Evolutionary conservation across 2,888 invertebrate genomes (phyloP).

Genomic region (Formica aserva): DNA sequence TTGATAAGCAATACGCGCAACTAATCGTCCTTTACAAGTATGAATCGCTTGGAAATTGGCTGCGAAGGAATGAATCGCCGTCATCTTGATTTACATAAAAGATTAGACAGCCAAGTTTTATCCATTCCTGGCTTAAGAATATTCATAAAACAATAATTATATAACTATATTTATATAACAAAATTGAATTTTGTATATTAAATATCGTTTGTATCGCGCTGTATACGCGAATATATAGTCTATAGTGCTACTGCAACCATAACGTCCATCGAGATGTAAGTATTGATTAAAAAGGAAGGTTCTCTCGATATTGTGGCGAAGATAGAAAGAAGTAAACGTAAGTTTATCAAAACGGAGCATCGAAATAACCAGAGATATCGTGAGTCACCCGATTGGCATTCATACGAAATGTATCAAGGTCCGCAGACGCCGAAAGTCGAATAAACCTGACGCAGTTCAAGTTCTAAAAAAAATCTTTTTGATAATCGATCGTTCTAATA

Average conservation of each 20-base stretch:
- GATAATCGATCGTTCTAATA: conserved; percentile 1
- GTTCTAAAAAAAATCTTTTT: background rate
- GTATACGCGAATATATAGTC: background rate
- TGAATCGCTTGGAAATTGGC: conserved; percentile 27
- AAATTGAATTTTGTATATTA: conserved; percentile 26
- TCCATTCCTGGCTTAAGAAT: background rate
- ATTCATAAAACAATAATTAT: conserved; percentile 5
- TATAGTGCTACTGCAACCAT: background rate
- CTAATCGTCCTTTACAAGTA: background rate
- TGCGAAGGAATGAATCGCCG: background rate
- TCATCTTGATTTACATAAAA: background rate
- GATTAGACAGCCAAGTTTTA: background rate
- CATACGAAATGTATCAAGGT: background rate
- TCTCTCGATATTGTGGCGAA: background rate
- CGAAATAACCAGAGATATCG: conserved; percentile 30
- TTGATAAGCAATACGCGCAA: background rate
- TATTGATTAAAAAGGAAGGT: conserved; percentile 42
- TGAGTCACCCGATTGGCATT: conserved; percentile 7
- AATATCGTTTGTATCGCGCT: background rate
- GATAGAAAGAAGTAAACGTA: conserved; percentile 9
- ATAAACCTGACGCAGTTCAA: background rate
- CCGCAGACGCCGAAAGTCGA: background rate
- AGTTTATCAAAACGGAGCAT: conserved; percentile 53
- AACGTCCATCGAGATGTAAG: conserved; percentile 22
- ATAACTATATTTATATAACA: background rate